Base-by-base conservation (phyloP, 2,113 vertebrate genomes). In the Onychostruthus taczanowskii region DNA sequence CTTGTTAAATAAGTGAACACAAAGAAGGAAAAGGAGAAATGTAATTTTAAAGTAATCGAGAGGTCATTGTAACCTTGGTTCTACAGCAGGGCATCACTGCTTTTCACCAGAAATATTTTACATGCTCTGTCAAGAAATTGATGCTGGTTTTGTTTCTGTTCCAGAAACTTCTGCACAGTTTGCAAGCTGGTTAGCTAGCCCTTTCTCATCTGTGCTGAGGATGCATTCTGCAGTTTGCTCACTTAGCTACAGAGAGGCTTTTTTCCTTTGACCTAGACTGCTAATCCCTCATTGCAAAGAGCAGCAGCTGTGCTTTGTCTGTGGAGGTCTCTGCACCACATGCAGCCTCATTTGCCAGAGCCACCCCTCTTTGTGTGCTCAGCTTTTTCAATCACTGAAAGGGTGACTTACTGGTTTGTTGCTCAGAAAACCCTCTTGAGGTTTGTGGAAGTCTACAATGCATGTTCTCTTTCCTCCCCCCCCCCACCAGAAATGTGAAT, bases 291-390 rank as follows among this genome's bases (percentile, higher is more conserved):
- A 35, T 26, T 92, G 94, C 85, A 90, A 43, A 94, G 92, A 90
- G 88, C 83, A 95, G 95, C 94, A 97, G 95, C 93, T 97, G 94
- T 49, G 92, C 93, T 96, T 94, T 96, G 94, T 96, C 90, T 93
- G 90, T 15, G 79, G 64, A 74, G 87, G 90, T 82, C 92, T 63
- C 53, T 53, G 78, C 72, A 2, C 91, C 3, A 5, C 47, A 5
- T 9, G 68, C 90, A 84, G 90, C 94, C 84, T 66, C 62, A 3
- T 14, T 82, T 2, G 18, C 18, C 33, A 72, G 64, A 55, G 84
- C 89, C 73, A 31, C 61, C 89, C n/a, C 23, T 62, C 82, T 94
- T 56, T 94, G 55, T 94, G 73, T 66, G 85, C 47, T 80, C 52
- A 30, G 81, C 67, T 88, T 85, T 96, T 93, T 59, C 87, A 81